Evolutionary conservation across 2,113 vertebrate genomes (phyloP).

Genomic region (Anarhynchus alexandrinus): DNA sequence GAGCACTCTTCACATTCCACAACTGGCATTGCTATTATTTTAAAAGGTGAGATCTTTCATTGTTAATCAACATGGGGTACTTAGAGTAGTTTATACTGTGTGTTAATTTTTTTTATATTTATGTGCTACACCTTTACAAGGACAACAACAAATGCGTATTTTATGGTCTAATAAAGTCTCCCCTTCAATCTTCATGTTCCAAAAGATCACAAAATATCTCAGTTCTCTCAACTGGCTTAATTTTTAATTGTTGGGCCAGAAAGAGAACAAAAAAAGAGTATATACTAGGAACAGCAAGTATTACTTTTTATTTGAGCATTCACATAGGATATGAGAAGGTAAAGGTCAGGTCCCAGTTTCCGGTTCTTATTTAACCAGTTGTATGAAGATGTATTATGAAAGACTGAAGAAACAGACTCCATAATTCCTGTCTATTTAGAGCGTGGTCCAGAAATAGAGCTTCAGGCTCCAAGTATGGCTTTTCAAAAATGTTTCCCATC

Average conservation of each 20-base stretch:
- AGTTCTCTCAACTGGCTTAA: background rate
- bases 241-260: background rate
- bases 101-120: background rate
- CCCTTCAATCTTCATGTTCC: background rate
- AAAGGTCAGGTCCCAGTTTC: background rate
- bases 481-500: background rate
- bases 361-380: background rate
- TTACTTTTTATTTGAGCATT: background rate
- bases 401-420: background rate
- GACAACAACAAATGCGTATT: background rate
- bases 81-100: background rate
- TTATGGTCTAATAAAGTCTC: background rate
- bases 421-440: background rate
- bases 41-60: slow-evolving; percentile 43
- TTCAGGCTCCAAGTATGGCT: background rate
- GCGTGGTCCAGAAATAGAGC: background rate
- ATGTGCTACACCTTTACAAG: background rate
- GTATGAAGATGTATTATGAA: background rate
- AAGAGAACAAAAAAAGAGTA: background rate
- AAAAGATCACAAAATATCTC: background rate
- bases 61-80: slow-evolving; percentile 19
- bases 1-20: slow-evolving; percentile 2
- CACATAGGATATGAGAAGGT: background rate
- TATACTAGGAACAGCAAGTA: background rate
- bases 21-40: slow-evolving; percentile 33